These are phyloP conservation scores for Forbesichthys agassizii DNA, from an alignment of 2,113 vertebrate genomes.

Conservation along the genomic window DNA sequence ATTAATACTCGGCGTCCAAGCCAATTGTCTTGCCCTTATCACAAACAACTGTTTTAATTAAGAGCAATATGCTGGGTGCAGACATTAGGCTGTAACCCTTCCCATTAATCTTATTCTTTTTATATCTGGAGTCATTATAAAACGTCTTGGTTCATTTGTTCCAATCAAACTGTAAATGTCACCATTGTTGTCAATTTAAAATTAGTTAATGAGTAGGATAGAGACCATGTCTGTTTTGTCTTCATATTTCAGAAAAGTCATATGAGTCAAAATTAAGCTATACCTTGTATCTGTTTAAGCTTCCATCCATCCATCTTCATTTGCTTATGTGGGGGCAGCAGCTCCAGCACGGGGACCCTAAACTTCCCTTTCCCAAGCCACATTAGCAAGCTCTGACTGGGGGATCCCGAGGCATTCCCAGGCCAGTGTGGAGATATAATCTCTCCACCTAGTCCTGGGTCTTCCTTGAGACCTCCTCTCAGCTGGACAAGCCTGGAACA, in stretches of 20 bases:
- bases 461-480: no score
- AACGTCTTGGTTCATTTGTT: constrained; percentile 45
- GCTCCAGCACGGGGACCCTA: no score
- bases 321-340: no score
- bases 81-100: constrained; percentile 40
- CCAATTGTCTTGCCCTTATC: constrained; percentile 31
- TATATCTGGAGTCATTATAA: constrained; percentile 29
- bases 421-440: no score
- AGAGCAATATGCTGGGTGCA: constrained; percentile 31
- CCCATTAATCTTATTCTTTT: constrained; percentile 37
- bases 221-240: background rate
- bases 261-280: no score
- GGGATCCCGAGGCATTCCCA: no score
- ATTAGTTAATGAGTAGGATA: constrained; percentile 13
- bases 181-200: constrained; percentile 1
- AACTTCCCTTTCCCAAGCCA: no score
- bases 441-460: no score
- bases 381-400: no score
- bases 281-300: no score
- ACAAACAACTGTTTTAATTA: constrained; percentile 43
- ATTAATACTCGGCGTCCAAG: constrained; percentile 37
- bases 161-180: constrained; percentile 34
- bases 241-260: constrained; percentile 2
- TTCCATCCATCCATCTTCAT: no score
- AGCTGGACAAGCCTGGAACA: no score